Conservation (phyloP, 1,140 invertebrate species). For the Battus philenor region DNA sequence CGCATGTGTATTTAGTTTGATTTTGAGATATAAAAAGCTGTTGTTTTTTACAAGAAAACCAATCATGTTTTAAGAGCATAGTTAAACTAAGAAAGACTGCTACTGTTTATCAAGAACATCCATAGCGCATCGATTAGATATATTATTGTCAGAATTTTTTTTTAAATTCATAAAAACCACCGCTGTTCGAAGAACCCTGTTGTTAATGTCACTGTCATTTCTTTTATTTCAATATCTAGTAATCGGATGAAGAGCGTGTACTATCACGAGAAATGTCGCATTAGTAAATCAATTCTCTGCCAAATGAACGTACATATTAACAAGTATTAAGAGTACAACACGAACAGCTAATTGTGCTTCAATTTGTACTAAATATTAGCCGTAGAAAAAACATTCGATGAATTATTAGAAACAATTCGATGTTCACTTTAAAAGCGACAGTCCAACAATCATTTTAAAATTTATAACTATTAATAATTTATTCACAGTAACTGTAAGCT, state of each 20-base stretch:
- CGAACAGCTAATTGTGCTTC: conserved; percentile 31
- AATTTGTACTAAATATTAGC: conserved; percentile 37
- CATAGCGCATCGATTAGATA: conserved; percentile 48
- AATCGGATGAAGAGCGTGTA: no score
- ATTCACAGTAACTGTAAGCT: conserved; percentile 37
- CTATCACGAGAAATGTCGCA: no score
- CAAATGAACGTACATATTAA: no score
- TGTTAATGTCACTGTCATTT: conserved; percentile 34
- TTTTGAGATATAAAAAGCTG: no score
- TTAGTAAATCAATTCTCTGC: no score
- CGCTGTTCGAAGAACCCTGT: conserved; percentile 60
- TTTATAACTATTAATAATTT: conserved; percentile 19
- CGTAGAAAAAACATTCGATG: conserved; percentile 13
- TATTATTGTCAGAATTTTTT: conserved; percentile 72
- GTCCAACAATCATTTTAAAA: background rate
- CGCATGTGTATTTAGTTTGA: no score
- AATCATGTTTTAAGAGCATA: no score
- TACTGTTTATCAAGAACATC: no score
- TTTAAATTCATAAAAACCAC: conserved; percentile 61
- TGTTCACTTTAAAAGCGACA: background rate
- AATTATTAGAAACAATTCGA: conserved; percentile 7
- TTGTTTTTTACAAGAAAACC: no score
- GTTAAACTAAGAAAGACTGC: no score
- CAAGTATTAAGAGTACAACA: conserved; percentile 17
- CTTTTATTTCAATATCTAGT: no score